Evolutionary conservation across 2,113 vertebrate species (phyloP).

Genomic region (Sander vitreus): DNA sequence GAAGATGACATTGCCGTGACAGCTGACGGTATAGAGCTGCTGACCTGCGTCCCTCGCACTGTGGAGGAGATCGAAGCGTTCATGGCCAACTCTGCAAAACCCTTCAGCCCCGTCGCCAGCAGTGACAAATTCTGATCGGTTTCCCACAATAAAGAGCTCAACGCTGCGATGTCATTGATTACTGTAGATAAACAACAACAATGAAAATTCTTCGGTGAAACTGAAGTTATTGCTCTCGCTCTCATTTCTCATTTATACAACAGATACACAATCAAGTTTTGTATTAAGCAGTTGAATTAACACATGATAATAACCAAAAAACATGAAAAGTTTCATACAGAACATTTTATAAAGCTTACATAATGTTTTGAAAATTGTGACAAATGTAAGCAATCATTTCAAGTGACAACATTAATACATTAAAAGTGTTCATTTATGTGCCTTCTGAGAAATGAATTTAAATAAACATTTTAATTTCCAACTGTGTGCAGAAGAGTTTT

Average conservation of each 20-base stretch:
- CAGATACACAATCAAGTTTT: background rate
- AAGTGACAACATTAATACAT: background rate
- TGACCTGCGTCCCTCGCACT: slow-evolving; percentile 94
- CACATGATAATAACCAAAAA: background rate
- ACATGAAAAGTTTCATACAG: background rate
- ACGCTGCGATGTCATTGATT: background rate
- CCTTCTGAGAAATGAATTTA: background rate
- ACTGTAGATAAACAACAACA: background rate
- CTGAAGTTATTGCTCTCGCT: background rate
- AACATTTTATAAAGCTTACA: background rate
- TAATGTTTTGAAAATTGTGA: background rate
- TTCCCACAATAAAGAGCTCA: background rate
- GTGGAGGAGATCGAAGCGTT: slow-evolving; percentile 94
- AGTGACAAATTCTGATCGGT: slow-evolving; percentile 41
- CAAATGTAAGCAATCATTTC: background rate
- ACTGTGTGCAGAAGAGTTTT: background rate
- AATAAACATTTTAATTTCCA: slow-evolving; percentile 42
- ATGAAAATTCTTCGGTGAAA: background rate
- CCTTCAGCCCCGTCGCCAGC: slow-evolving; percentile 67
- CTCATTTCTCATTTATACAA: background rate
- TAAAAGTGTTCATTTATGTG: background rate
- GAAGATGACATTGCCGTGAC: slow-evolving; percentile 94
- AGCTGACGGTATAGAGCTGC: slow-evolving; percentile 87
- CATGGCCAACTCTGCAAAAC: slow-evolving; percentile 86
- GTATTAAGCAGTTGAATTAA: background rate